phyloP scores from a whole-genome alignment of 2,888 invertebrate species.

The Pyralis farinalis region DNA sequence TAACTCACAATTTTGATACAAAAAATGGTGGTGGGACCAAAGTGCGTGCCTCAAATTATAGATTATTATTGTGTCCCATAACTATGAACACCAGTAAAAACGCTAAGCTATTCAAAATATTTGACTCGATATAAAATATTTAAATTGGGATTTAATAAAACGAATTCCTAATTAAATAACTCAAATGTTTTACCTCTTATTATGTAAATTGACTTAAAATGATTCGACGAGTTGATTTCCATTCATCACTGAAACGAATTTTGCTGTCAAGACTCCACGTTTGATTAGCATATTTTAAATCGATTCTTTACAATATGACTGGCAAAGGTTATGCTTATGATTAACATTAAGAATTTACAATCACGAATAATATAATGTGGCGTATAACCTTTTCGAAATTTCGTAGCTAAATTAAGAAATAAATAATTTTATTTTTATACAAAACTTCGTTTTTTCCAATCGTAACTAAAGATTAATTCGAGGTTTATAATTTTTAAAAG shows the following conservation, averaged over 20 bases:
- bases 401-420: slow-evolving; percentile 17
- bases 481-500: slow-evolving; percentile 12
- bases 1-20: background rate
- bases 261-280: slow-evolving; percentile 36
- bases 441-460: slow-evolving; percentile 16
- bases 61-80: background rate
- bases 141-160: slow-evolving; percentile 36
- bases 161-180: slow-evolving; percentile 39
- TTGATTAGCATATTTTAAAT: slow-evolving; percentile 40
- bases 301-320: slow-evolving; percentile 20
- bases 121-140: slow-evolving; percentile 26
- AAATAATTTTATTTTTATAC: slow-evolving; percentile 13
- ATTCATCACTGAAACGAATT: slow-evolving; percentile 50
- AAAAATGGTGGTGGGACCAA: background rate
- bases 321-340: slow-evolving; percentile 19
- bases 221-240: slow-evolving; percentile 43
- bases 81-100: background rate
- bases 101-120: slow-evolving; percentile 3
- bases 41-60: slow-evolving; percentile 1
- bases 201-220: slow-evolving; percentile 42
- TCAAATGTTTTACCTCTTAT: slow-evolving; percentile 41
- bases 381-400: slow-evolving; percentile 3
- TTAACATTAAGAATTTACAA: slow-evolving; percentile 8
- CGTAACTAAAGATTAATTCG: slow-evolving; percentile 21
- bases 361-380: background rate